Base-by-base conservation (phyloP, 2,888 invertebrate species). In the Perdita meconis region DNA sequence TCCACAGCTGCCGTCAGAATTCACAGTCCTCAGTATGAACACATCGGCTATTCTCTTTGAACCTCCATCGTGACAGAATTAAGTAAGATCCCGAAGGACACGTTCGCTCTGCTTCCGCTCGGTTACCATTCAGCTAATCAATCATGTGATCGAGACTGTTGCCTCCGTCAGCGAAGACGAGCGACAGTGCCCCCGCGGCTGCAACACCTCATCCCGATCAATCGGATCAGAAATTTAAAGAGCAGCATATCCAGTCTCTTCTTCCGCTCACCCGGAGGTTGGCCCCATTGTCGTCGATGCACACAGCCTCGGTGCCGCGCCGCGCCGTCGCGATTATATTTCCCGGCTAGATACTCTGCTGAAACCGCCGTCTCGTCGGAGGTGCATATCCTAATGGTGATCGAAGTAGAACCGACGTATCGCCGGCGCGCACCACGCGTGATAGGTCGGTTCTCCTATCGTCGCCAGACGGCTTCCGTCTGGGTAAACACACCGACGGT, bases 401-500 rank as follows among this genome's bases (percentile, higher is more conserved):
- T 74, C 69, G 47, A 80, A 80, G 74, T 74, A 81, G 71, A 75
- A 67, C 65, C 76, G 74, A 74, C 78, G 73, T 68, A 80, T 71
- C 73, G 50, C 70, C 44, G 42, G 66, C 64, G 64, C 80, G 63
- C 67, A 72, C 55, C 63, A 59, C 72, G 36, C 69, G 60, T 59
- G 79, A 81, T 77, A 75, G 81, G 66, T 79, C 70, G 79, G 77
- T 83, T 81, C 84, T 78, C 84, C 88, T 89, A 89, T 89, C 89
- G 83, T 83, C 81, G 83, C 86, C 87, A 89, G 88, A 89, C 88
- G 86, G 87, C 87, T 91, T 89, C 89, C 90, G 90, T 91, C 90
- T 91, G 91, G 89, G 89, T 89, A 91, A 91, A 91, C 90, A 91
- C 84, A 82, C 79, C 80, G 75, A 82, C 78, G 76, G 47, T 69